These are phyloP conservation scores for Cotesia typhae DNA, from an alignment of 1,140 invertebrate species.

Conservation along the genomic window DNA sequence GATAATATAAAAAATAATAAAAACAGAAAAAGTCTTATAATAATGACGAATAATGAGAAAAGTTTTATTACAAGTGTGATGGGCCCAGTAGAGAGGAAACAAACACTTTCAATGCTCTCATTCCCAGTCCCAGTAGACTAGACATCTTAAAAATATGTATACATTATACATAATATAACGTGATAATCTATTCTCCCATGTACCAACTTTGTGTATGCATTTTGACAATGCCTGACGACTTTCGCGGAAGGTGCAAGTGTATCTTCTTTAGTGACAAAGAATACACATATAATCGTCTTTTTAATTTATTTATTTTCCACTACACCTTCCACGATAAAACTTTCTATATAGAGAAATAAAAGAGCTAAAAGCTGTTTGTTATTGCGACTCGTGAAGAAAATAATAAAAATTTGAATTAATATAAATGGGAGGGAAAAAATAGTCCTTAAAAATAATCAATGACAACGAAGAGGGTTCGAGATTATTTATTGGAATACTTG, in stretches of 20 bases:
- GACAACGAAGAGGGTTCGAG: background rate
- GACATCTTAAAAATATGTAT: too few relatives aligned
- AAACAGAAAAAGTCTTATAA: background rate
- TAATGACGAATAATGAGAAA: constrained; percentile 15
- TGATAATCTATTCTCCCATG: constrained; percentile 35
- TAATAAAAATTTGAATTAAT: too few relatives aligned
- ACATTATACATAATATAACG: background rate
- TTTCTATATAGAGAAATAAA: too few relatives aligned
- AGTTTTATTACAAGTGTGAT: constrained; percentile 19
- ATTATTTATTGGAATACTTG: background rate
- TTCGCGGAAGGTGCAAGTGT: background rate
- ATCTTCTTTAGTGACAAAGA: too few relatives aligned
- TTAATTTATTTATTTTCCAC: too few relatives aligned
- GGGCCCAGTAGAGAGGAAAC: constrained; percentile 32
- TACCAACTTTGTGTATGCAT: background rate
- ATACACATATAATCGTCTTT: too few relatives aligned
- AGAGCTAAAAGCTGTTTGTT: too few relatives aligned
- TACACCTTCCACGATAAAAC: too few relatives aligned
- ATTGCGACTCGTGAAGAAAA: too few relatives aligned
- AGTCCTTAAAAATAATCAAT: background rate
- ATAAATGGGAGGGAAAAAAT: too few relatives aligned
- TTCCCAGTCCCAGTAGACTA: constrained; percentile 44
- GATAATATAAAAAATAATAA: background rate
- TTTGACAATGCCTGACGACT: constrained; percentile 14
- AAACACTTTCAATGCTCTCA: constrained; percentile 42